A percentile compares a stretch with the other conserved stretches of the same genome.
These are phyloP conservation scores for Ormyrus labotus DNA, from an alignment of 2,888 invertebrate species.

Conservation along the genomic window DNA sequence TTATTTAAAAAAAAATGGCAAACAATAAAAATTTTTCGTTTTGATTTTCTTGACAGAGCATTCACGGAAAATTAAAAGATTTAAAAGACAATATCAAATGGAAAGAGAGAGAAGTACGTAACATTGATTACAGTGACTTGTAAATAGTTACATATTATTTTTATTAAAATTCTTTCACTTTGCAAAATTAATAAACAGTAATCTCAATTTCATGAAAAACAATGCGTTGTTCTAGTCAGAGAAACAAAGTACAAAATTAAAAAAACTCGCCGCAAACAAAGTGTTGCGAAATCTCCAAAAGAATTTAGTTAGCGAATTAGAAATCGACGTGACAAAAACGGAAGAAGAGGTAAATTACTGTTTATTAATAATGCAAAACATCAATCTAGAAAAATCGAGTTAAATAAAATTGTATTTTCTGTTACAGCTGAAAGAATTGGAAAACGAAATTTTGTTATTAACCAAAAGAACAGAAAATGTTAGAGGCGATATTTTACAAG, in stretches of 20 bases:
- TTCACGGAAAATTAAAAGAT: slow-evolving; percentile 34
- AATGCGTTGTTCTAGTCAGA: slow-evolving; percentile 53
- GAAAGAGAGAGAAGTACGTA: slow-evolving; percentile 35
- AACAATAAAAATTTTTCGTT: background rate
- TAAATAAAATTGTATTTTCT: background rate
- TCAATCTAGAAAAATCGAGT: background rate
- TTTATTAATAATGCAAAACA: slow-evolving; percentile 48
- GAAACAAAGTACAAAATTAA: slow-evolving; percentile 41
- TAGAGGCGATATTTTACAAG: slow-evolving; percentile 37
- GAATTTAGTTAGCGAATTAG: slow-evolving; percentile 62
- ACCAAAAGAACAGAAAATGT: slow-evolving; percentile 38
- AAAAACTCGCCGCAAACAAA: slow-evolving; percentile 56
- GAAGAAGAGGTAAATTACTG: slow-evolving; percentile 64
- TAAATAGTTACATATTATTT: background rate
- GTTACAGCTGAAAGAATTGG: slow-evolving; percentile 47
- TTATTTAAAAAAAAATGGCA: background rate
- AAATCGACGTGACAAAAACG: slow-evolving; percentile 63
- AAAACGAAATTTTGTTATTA: slow-evolving; percentile 49
- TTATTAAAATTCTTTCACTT: background rate
- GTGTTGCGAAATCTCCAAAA: slow-evolving; percentile 60
- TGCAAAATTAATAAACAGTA: slow-evolving; percentile 55
- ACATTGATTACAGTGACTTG: background rate
- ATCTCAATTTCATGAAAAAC: slow-evolving; percentile 30
- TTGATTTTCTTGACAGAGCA: slow-evolving; percentile 23
- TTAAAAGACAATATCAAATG: slow-evolving; percentile 17